Percentiles rank a stretch among this genome's conserved stretches.
These are phyloP conservation scores for Drepanosiphum platanoidis DNA, from an alignment of 2,888 invertebrate species.

Conservation along the genomic window DNA sequence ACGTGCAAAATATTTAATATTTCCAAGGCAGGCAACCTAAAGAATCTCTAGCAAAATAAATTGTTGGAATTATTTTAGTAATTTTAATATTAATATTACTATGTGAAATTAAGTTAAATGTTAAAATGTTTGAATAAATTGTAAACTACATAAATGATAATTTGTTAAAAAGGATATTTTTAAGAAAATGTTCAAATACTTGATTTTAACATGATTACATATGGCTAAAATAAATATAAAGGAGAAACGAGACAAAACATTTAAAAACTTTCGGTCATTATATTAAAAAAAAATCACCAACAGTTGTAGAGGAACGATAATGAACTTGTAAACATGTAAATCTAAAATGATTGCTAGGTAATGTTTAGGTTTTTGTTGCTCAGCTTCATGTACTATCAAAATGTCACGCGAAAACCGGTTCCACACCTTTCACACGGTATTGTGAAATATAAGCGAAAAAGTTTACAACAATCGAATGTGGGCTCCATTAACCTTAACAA, in stretches of 20 bases:
- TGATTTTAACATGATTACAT: no score
- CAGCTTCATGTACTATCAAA: conserved; percentile 35
- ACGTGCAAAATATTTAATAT: background rate
- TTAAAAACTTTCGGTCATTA: conserved; percentile 40
- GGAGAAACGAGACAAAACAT: background rate
- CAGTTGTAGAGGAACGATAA: background rate
- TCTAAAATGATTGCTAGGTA: conserved; percentile 11
- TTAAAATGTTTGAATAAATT: no score
- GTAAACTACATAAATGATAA: background rate
- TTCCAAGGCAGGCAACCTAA: no score
- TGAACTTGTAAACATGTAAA: conserved; percentile 36
- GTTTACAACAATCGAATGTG: conserved; percentile 35
- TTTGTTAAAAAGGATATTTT: background rate
- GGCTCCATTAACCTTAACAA: conserved; percentile 24
- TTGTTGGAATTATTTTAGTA: no score
- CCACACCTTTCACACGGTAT: conserved; percentile 50
- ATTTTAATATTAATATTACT: no score
- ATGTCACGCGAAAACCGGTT: conserved; percentile 61
- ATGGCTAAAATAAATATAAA: background rate
- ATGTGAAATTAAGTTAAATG: no score
- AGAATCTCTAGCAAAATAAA: no score
- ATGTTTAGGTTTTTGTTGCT: conserved; percentile 37
- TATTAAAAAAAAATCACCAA: background rate
- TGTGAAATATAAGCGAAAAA: conserved; percentile 43
- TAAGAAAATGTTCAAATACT: no score